These are phyloP conservation scores for Xanthia togata DNA, from an alignment of 2,888 invertebrate species.

Conservation along the genomic window DNA sequence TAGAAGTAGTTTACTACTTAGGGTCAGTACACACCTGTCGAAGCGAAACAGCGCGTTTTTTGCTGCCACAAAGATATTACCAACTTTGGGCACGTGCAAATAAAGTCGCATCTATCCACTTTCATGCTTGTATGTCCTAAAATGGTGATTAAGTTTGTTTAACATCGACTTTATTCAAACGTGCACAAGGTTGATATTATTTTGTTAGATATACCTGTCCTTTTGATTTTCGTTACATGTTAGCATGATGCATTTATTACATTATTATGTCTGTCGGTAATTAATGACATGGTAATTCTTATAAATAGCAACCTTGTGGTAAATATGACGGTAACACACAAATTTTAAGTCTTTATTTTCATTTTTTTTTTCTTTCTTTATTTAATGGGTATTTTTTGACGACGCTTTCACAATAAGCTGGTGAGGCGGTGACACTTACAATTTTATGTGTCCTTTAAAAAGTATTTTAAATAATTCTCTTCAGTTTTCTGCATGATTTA, in stretches of 20 bases:
- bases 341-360: no score
- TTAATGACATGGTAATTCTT: conserved; percentile 15
- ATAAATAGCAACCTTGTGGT: conserved; percentile 15
- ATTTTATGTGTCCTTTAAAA: no score
- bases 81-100: neutral
- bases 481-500: no score
- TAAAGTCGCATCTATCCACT: no score
- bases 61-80: neutral
- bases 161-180: neutral
- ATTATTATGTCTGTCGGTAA: neutral
- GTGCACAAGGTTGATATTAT: neutral
- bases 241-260: neutral
- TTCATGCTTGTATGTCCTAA: no score
- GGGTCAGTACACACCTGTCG: neutral
- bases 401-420: no score
- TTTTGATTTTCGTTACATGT: neutral
- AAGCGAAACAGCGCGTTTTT: neutral
- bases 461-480: no score
- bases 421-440: no score
- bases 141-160: neutral
- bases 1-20: neutral
- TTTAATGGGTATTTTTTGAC: no score
- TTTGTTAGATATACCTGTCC: neutral
- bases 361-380: no score
- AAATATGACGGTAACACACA: neutral